A percentile compares a stretch with the other conserved stretches of the same genome.
These are phyloP conservation scores for Cheilinus undulatus DNA, from an alignment of 2,113 vertebrate species.

Conservation along the genomic window DNA sequence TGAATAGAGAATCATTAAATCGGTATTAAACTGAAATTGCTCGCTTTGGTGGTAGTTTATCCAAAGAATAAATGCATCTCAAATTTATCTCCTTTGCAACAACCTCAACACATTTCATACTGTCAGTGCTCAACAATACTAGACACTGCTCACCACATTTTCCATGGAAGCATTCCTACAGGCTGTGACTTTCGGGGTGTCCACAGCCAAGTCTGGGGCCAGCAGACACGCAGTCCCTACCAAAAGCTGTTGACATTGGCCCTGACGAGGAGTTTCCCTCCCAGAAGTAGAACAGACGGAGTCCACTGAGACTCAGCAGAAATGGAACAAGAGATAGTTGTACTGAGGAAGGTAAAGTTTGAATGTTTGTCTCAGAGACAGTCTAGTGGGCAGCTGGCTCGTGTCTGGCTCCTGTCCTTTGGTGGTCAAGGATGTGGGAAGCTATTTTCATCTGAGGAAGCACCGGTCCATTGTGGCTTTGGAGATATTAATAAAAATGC, in stretches of 20 bases:
- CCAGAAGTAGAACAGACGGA: slow-evolving; percentile 56
- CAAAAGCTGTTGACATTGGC: slow-evolving; percentile 71
- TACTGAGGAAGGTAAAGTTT: slow-evolving; percentile 34
- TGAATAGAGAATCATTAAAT: neutral
- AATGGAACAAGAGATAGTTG: slow-evolving; percentile 54
- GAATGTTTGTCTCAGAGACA: slow-evolving; percentile 36
- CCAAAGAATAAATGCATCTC: neutral
- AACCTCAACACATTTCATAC: neutral
- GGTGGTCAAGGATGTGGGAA: slow-evolving; percentile 66
- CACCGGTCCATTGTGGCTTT: slow-evolving; percentile 38
- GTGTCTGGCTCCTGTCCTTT: slow-evolving; percentile 45
- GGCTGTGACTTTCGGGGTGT: slow-evolving; percentile 58
- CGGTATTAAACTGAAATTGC: neutral
- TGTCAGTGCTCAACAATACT: slow-evolving; percentile 25
- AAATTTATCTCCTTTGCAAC: slow-evolving; percentile 2
- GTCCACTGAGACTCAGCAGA: slow-evolving; percentile 44
- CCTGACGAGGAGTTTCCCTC: slow-evolving; percentile 59
- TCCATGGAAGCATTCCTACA: slow-evolving; percentile 65
- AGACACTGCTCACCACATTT: slow-evolving; percentile 56
- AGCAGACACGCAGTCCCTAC: slow-evolving; percentile 37
- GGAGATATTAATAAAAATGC: slow-evolving; percentile 52
- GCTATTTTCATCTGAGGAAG: slow-evolving; percentile 61
- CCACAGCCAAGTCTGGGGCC: slow-evolving; percentile 53
- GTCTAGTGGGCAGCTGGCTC: slow-evolving; percentile 23
- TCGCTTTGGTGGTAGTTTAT: neutral